Conservation (phyloP, 2,888 invertebrate species). For the Athalia cordata region DNA sequence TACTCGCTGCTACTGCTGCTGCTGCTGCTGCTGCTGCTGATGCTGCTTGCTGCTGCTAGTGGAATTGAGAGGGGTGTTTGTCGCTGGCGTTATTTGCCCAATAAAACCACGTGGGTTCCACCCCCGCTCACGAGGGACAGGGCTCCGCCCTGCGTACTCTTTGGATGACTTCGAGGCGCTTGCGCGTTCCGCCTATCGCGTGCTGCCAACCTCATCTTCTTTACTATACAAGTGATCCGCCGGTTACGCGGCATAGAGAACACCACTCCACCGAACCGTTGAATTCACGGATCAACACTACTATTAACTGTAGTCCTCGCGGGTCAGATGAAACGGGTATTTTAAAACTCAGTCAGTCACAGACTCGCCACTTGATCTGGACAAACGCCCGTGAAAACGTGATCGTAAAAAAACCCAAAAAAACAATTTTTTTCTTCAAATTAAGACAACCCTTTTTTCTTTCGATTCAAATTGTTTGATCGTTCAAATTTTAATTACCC, state of each 20-base stretch:
- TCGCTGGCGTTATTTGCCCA: slow-evolving; percentile 71
- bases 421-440: too few relatives aligned
- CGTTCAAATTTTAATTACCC: too few relatives aligned
- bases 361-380: slow-evolving; percentile 30
- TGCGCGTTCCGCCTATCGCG: slow-evolving; percentile 51
- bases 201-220: slow-evolving; percentile 45
- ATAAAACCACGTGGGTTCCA: slow-evolving; percentile 70
- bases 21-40: too few relatives aligned
- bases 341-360: slow-evolving; percentile 43
- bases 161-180: slow-evolving; percentile 44
- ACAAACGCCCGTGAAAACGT: slow-evolving; percentile 29
- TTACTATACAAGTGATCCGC: slow-evolving; percentile 18
- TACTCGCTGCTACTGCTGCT: too few relatives aligned
- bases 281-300: slow-evolving; percentile 42
- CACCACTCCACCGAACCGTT: slow-evolving; percentile 4
- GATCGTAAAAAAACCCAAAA: background rate
- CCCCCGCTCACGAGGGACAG: slow-evolving; percentile 52
- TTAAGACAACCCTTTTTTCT: too few relatives aligned
- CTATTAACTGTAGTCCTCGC: background rate
- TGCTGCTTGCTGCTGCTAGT: too few relatives aligned
- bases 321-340: slow-evolving; percentile 34
- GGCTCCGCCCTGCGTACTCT: slow-evolving; percentile 40
- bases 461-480: too few relatives aligned
- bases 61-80: slow-evolving; percentile 64
- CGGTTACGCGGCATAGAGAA: slow-evolving; percentile 32